These are phyloP conservation scores for Pterocles burchelli DNA, from an alignment of 2,113 vertebrate species.

Conservation along the genomic window DNA sequence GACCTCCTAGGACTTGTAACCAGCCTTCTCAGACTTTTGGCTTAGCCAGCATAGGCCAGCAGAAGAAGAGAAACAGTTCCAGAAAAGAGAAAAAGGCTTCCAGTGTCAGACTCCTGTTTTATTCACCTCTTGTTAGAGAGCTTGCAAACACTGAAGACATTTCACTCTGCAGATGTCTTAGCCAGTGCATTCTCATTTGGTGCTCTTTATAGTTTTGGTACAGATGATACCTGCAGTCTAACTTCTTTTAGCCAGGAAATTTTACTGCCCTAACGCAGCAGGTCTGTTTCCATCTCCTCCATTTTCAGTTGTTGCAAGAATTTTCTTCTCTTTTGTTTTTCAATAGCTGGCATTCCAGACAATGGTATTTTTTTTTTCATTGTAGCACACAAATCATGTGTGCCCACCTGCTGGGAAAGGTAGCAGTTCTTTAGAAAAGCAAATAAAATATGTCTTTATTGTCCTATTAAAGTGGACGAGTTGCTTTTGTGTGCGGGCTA, in stretches of 20 bases:
- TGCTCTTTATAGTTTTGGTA: not conserved
- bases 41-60: not conserved
- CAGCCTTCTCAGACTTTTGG: not conserved
- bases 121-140: not conserved
- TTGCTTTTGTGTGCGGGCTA: slow-evolving; percentile 3
- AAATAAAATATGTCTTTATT: not conserved
- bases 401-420: not conserved
- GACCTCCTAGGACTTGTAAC: not conserved
- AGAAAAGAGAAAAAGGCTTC: not conserved
- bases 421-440: not conserved
- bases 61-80: not conserved
- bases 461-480: not conserved
- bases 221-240: not conserved
- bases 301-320: not conserved
- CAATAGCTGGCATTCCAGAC: not conserved
- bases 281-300: not conserved
- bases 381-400: not conserved
- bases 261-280: not conserved
- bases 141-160: not conserved
- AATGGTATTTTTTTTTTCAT: not conserved
- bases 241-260: not conserved
- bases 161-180: not conserved
- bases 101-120: not conserved
- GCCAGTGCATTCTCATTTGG: not conserved
- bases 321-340: not conserved